A percentile compares a stretch with the other conserved stretches of the same genome.
Conservation (phyloP, 2,888 invertebrate species). For the Eristalis tenax region DNA sequence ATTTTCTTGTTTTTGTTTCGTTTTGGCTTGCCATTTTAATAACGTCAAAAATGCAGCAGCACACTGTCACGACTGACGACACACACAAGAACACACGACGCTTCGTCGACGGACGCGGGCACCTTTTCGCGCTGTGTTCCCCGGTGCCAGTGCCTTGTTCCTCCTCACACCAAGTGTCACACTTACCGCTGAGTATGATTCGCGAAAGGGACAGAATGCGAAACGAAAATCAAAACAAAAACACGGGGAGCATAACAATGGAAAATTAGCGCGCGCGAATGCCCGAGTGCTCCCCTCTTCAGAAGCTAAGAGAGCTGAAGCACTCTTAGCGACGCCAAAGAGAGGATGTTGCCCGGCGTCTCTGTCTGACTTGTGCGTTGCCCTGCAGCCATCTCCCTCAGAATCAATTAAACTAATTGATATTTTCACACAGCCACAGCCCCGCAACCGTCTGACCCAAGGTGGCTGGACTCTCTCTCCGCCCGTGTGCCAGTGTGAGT, state of each 20-base stretch:
- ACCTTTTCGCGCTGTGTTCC: conserved; percentile 39
- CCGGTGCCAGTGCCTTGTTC: conserved; percentile 6
- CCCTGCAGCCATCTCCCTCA: conserved; percentile 41
- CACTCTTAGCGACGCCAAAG: neutral
- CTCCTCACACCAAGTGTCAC: conserved; percentile 47
- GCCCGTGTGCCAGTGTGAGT: conserved; percentile 39
- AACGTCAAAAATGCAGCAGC: conserved; percentile 68
- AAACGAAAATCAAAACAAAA: conserved; percentile 68
- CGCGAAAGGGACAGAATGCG: conserved; percentile 44
- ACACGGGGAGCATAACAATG: conserved; percentile 68
- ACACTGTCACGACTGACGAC: neutral
- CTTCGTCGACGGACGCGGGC: conserved; percentile 6
- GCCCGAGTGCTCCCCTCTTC: conserved; percentile 4
- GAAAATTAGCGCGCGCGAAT: conserved; percentile 72
- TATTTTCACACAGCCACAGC: conserved; percentile 62
- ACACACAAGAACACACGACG: neutral
- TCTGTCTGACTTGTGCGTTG: neutral
- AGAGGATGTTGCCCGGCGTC: neutral
- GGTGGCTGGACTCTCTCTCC: neutral
- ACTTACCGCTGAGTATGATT: conserved; percentile 54
- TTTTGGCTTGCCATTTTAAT: conserved; percentile 67
- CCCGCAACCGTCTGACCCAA: neutral
- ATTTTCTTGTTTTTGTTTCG: conserved; percentile 57
- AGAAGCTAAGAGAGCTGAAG: neutral
- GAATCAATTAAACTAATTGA: conserved; percentile 72